Conservation (phyloP, 2,888 invertebrate genomes). For the Protodeltote pygarga region DNA sequence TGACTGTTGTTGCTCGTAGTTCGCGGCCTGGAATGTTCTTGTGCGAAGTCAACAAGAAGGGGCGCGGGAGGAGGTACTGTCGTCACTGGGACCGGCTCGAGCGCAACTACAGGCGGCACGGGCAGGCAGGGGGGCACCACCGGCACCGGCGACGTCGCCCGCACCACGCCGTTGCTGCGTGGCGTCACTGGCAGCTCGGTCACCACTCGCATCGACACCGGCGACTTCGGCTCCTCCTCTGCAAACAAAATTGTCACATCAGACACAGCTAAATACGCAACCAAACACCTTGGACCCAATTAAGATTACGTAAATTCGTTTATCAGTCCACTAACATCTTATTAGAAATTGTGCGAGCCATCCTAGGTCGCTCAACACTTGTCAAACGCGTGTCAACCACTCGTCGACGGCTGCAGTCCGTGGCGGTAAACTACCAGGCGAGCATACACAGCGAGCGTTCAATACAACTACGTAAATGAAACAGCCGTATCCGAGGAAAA, state of each 20-base stretch:
- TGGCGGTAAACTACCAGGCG: constrained; percentile 86
- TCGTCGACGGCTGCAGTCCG: constrained; percentile 84
- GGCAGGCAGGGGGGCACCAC: constrained; percentile 53
- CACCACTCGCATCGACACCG: constrained; percentile 77
- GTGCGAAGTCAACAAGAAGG: constrained; percentile 80
- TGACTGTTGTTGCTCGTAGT: constrained; percentile 79
- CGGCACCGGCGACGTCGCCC: constrained; percentile 54
- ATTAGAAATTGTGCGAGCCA: constrained; percentile 28
- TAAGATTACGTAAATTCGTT: constrained; percentile 13
- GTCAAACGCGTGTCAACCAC: constrained; percentile 81
- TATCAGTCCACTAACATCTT: constrained; percentile 14
- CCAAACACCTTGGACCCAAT: constrained; percentile 3
- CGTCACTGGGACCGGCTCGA: constrained; percentile 52
- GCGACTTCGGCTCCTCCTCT: constrained; percentile 84
- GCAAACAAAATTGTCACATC: constrained; percentile 66
- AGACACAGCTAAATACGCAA: constrained; percentile 18
- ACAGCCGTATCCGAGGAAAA: constrained; percentile 56
- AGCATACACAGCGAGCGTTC: constrained; percentile 66
- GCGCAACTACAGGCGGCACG: constrained; percentile 47
- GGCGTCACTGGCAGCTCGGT: constrained; percentile 72
- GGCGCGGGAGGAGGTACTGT: constrained; percentile 62
- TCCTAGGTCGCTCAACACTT: constrained; percentile 70
- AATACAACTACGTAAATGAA: constrained; percentile 54
- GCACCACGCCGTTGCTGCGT: constrained; percentile 74
- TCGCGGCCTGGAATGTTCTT: constrained; percentile 86